Conservation (phyloP, 2,797 vertebrate genomes). For the Brachymystax lenok region DNA sequence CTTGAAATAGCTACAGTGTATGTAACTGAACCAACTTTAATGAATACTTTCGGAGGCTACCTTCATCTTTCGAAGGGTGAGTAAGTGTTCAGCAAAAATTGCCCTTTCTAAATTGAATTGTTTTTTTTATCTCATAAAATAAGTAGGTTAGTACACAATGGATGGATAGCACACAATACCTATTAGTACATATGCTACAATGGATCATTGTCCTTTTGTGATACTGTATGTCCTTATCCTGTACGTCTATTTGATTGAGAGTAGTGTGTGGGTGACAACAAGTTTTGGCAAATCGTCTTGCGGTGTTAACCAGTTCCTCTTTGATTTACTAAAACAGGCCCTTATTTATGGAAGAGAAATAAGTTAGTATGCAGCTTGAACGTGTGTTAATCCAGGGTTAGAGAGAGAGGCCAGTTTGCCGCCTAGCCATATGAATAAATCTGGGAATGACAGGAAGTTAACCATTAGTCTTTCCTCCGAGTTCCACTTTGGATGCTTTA, state of each 20-base stretch:
- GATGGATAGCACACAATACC: neutral
- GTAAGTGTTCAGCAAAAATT: neutral
- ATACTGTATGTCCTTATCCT: neutral
- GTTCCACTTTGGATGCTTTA: slow-evolving; percentile 41
- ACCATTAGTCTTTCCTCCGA: slow-evolving; percentile 47
- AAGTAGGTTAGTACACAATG: neutral
- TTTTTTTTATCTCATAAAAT: neutral
- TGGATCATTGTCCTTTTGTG: neutral
- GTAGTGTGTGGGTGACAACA: neutral
- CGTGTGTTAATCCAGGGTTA: slow-evolving; percentile 54
- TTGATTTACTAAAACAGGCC: slow-evolving; percentile 1
- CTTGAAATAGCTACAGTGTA: neutral
- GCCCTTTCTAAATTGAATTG: neutral
- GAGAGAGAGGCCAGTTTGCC: slow-evolving; percentile 51
- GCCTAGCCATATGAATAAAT: slow-evolving; percentile 74
- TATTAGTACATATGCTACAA: neutral
- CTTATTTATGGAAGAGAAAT: neutral
- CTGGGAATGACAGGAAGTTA: slow-evolving; percentile 40
- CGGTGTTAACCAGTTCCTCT: neutral
- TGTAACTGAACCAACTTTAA: neutral
- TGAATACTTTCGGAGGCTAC: neutral
- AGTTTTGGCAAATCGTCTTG: neutral
- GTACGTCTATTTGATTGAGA: neutral
- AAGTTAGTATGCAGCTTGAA: neutral
- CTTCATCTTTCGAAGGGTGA: neutral